Conservation (phyloP, 2,888 invertebrate species). For the Nemurella pictetii region DNA sequence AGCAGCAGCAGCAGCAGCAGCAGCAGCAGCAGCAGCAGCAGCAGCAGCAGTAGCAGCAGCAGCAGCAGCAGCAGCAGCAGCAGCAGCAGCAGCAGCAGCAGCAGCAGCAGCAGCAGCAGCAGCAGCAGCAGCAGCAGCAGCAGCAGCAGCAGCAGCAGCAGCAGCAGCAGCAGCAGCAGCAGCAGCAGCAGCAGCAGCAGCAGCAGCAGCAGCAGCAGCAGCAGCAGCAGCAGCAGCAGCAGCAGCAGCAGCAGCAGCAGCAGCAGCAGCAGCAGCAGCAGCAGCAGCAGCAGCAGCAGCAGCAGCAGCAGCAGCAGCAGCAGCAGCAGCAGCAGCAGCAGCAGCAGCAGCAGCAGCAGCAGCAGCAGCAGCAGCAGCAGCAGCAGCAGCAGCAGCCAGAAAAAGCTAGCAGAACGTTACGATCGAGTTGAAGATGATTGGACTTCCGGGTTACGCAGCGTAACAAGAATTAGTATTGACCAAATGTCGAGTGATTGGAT, state of each 20-base stretch:
- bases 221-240: slow-evolving; percentile 4
- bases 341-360: slow-evolving; percentile 4
- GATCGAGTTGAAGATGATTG: no score
- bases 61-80: slow-evolving; percentile 4
- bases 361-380: slow-evolving; percentile 4
- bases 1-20: slow-evolving; percentile 4
- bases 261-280: slow-evolving; percentile 4
- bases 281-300: slow-evolving; percentile 4
- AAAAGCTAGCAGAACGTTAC: no score
- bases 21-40: slow-evolving; percentile 4
- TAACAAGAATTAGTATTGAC: no score
- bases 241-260: slow-evolving; percentile 4
- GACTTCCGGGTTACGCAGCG: no score
- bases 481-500: no score
- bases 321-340: slow-evolving; percentile 4
- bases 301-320: slow-evolving; percentile 4
- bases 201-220: slow-evolving; percentile 4
- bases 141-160: slow-evolving; percentile 4
- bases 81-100: slow-evolving; percentile 4
- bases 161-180: slow-evolving; percentile 4
- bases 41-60: slow-evolving; percentile 1
- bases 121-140: slow-evolving; percentile 4
- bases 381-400: slow-evolving; percentile 4
- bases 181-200: slow-evolving; percentile 4
- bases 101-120: slow-evolving; percentile 4